phyloP scores from a whole-genome alignment of 2,113 vertebrate species.

The Calyptomena viridis region DNA sequence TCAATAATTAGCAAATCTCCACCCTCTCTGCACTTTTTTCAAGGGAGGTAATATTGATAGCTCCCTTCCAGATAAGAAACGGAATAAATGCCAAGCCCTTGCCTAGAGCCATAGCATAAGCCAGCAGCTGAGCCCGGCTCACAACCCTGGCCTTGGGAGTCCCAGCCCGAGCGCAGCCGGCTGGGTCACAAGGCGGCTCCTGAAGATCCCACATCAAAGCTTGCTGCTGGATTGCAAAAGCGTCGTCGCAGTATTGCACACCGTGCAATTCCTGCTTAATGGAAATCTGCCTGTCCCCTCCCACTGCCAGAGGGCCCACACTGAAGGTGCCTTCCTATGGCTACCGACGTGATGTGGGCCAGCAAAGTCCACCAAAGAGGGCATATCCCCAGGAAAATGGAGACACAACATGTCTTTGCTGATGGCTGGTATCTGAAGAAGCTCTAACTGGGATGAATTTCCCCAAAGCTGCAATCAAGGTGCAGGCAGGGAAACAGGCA shows the following conservation, averaged over 20 bases:
- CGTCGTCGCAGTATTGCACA: not conserved
- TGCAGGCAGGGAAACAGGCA: not conserved
- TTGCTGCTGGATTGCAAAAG: not conserved
- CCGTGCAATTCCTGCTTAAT: not conserved
- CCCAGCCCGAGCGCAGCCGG: not conserved
- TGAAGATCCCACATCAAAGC: slow-evolving; percentile 47
- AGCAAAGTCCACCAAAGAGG: not conserved
- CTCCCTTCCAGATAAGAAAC: not conserved
- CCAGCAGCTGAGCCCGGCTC: not conserved
- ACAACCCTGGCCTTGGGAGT: not conserved
- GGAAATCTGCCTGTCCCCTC: not conserved
- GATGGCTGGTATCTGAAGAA: not conserved
- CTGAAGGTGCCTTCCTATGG: not conserved
- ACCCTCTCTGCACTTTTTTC: not conserved
- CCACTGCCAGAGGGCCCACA: not conserved
- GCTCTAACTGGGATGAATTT: not conserved
- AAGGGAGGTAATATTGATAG: not conserved
- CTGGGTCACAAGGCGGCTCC: not conserved
- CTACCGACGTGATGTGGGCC: not conserved
- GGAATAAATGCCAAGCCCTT: not conserved
- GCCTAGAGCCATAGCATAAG: not conserved
- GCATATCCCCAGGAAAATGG: too few relatives aligned
- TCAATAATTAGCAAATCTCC: not conserved
- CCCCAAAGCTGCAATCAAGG: not conserved
- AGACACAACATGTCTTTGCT: not conserved